Conservation (phyloP, 2,113 vertebrate genomes). For the Columba janthina region DNA sequence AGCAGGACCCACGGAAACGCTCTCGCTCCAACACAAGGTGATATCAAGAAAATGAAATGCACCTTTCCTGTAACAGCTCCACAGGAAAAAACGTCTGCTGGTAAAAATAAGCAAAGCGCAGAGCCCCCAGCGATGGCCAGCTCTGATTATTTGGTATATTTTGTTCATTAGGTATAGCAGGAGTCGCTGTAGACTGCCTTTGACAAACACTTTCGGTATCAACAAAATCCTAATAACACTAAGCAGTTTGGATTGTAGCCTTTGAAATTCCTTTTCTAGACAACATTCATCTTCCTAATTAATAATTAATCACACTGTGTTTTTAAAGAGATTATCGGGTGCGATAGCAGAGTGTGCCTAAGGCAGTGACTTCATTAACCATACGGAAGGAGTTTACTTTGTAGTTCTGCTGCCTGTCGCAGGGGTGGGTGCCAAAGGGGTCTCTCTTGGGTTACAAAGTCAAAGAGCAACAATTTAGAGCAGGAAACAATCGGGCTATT, state of each 20-base stretch:
- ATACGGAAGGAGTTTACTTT: conserved; percentile 60
- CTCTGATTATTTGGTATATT: neutral
- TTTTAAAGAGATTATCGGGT: conserved; percentile 73
- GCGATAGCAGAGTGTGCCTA: conserved; percentile 74
- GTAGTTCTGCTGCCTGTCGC: conserved; percentile 50
- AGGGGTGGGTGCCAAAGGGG: conserved; percentile 63
- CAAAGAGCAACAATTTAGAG: conserved; percentile 62
- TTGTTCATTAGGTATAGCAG: conserved; percentile 42
- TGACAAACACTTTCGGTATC: conserved; percentile 57
- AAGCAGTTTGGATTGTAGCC: conserved; percentile 29
- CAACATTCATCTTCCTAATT: conserved; percentile 74
- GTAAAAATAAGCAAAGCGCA: neutral
- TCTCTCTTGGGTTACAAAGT: conserved; percentile 69
- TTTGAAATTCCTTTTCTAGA: conserved; percentile 66
- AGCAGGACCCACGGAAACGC: neutral
- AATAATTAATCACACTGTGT: conserved; percentile 75
- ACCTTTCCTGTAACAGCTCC: neutral
- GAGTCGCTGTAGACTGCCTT: conserved; percentile 51
- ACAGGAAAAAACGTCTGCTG: neutral
- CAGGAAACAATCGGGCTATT: conserved; percentile 63
- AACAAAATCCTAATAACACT: conserved; percentile 36
- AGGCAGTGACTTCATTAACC: conserved; percentile 73
- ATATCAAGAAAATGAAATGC: neutral
- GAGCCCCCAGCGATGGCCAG: neutral
- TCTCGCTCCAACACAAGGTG: neutral